Percentiles rank a stretch among this genome's conserved stretches.
phyloP scores from a whole-genome alignment of 2,888 invertebrate genomes.

The Scaptomyza parva region DNA sequence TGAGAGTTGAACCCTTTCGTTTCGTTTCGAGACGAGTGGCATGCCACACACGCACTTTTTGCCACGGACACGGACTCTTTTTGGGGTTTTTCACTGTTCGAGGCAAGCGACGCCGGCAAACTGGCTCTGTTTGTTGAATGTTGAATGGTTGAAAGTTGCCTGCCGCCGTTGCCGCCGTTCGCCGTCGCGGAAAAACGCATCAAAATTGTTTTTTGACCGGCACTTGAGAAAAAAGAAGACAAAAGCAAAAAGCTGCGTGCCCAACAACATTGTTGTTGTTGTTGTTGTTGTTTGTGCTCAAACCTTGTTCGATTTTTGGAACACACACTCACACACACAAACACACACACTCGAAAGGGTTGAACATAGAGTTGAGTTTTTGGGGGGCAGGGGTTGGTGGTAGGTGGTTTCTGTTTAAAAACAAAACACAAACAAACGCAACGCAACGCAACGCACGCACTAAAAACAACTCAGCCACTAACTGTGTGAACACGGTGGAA shows the following conservation, averaged over 20 bases:
- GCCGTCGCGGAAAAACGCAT: constrained; percentile 73
- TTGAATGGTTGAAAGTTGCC: too few species aligned
- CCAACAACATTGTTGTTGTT: constrained; percentile 49
- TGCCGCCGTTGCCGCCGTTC: constrained; percentile 55
- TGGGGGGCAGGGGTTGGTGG: constrained; percentile 1
- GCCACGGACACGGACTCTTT: constrained; percentile 39
- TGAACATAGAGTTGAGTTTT: constrained; percentile 46
- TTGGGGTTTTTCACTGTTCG: constrained; percentile 50
- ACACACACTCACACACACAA: constrained; percentile 23
- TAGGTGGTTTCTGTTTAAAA: background rate
- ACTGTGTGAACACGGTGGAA: constrained; percentile 10
- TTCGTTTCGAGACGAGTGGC: constrained; percentile 7
- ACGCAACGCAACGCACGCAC: constrained; percentile 44
- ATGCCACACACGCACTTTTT: constrained; percentile 30
- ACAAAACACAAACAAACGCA: constrained; percentile 55
- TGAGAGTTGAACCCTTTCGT: constrained; percentile 14
- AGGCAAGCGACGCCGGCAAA: constrained; percentile 71
- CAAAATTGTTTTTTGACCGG: constrained; percentile 62
- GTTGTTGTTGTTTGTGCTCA: constrained; percentile 51
- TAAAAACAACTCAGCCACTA: constrained; percentile 49
- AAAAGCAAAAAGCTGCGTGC: constrained; percentile 77
- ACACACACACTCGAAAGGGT: constrained; percentile 52
- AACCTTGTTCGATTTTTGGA: constrained; percentile 66
- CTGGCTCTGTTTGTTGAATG: constrained; percentile 57
- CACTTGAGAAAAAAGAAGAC: constrained; percentile 73